phyloP scores from a whole-genome alignment of 2,888 invertebrate genomes.

The Camponotus fellah region DNA sequence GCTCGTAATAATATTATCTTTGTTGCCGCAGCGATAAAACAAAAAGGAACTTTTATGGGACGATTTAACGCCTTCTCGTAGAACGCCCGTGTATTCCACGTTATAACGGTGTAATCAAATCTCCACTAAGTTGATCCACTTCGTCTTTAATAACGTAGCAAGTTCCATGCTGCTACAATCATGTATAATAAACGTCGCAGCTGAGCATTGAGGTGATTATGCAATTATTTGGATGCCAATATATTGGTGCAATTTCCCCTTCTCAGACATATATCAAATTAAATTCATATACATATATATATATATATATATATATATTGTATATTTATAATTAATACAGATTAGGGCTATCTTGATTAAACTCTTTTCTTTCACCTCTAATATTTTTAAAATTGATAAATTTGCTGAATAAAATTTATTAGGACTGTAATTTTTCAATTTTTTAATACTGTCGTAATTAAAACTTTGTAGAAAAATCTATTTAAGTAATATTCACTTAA shows the following conservation, averaged over 20 bases:
- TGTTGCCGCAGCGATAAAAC: slow-evolving; percentile 54
- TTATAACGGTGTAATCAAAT: slow-evolving; percentile 47
- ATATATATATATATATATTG: background rate
- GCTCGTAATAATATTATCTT: slow-evolving; percentile 19
- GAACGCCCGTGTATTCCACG: slow-evolving; percentile 2
- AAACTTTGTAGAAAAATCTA: background rate
- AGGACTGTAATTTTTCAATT: background rate
- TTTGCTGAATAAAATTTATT: background rate
- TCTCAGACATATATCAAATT: background rate
- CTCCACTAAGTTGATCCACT: slow-evolving; percentile 51
- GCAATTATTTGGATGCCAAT: background rate
- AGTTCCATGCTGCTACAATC: background rate
- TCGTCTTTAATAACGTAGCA: slow-evolving; percentile 28
- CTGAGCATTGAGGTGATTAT: background rate
- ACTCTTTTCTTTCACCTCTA: background rate
- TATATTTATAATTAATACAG: background rate
- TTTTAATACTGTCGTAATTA: background rate
- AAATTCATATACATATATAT: background rate
- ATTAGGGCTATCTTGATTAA: background rate
- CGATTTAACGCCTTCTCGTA: slow-evolving; percentile 36
- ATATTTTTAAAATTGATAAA: background rate
- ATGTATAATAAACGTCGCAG: slow-evolving; percentile 10
- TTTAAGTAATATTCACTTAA: background rate
- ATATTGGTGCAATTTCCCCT: background rate
- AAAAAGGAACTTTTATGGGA: slow-evolving; percentile 53